A percentile compares a stretch with the other conserved stretches of the same genome.
These are phyloP conservation scores for Tachysurus fulvidraco DNA, from an alignment of 2,113 vertebrate species.

Conservation along the genomic window DNA sequence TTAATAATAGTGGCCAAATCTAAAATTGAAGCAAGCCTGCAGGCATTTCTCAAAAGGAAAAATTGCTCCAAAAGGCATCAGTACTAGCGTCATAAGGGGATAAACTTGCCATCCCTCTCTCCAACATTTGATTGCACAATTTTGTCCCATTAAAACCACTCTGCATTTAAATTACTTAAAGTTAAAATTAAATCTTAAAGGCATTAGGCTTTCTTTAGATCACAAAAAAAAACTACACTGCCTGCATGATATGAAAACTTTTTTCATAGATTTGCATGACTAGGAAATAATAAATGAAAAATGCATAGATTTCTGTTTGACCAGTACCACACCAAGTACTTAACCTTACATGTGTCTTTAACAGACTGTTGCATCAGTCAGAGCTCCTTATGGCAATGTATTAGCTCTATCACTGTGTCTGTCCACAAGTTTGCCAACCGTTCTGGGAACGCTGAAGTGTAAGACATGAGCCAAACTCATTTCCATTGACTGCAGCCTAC, in stretches of 20 bases:
- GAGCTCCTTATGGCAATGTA: slow-evolving; percentile 25
- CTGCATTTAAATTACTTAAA: slow-evolving; percentile 15
- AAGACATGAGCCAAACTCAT: slow-evolving; percentile 43
- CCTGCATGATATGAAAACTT: not conserved
- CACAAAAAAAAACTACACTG: not conserved
- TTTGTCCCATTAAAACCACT: not conserved
- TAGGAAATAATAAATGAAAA: not conserved
- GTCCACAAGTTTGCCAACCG: slow-evolving; percentile 11
- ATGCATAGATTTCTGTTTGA: not conserved
- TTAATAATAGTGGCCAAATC: not conserved
- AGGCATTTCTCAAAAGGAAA: not conserved
- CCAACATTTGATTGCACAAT: slow-evolving; percentile 10
- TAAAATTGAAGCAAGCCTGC: not conserved
- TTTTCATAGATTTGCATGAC: not conserved
- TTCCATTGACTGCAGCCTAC: slow-evolving; percentile 17
- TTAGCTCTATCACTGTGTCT: slow-evolving; percentile 34
- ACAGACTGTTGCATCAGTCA: slow-evolving; percentile 4
- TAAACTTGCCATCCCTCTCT: not conserved
- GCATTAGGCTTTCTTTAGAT: not conserved
- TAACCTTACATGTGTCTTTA: not conserved
- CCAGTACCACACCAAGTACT: not conserved
- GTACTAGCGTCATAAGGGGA: not conserved
- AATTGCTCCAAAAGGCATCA: not conserved
- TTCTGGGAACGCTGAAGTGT: slow-evolving; percentile 7
- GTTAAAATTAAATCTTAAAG: too few relatives aligned